These are phyloP conservation scores for Drosophila subobscura DNA, from an alignment of 1,140 invertebrate genomes.

Conservation along the genomic window DNA sequence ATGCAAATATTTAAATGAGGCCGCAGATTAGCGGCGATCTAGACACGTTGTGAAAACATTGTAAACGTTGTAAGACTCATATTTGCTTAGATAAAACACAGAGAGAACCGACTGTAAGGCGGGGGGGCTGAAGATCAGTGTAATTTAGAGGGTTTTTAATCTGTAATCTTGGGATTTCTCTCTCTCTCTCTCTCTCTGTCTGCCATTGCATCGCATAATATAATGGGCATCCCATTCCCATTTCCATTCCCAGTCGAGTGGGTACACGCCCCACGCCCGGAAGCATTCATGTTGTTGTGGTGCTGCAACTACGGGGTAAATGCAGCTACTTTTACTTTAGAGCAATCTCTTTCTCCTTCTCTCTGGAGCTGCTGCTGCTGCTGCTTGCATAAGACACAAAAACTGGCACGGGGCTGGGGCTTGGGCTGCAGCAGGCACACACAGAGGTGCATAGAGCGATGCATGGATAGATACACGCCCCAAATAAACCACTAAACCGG, in stretches of 20 bases:
- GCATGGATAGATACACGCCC: slow-evolving; percentile 45
- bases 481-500: slow-evolving; percentile 54
- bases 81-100: slow-evolving; percentile 30
- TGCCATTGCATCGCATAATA: slow-evolving; percentile 1
- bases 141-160: neutral
- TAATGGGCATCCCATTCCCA: slow-evolving; percentile 24
- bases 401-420: slow-evolving; percentile 10
- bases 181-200: too few relatives aligned
- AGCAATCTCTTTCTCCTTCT: slow-evolving; percentile 28
- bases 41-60: slow-evolving; percentile 5
- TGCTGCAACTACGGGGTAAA: slow-evolving; percentile 51
- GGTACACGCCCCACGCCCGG: slow-evolving; percentile 51
- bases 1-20: slow-evolving; percentile 68
- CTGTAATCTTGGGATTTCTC: slow-evolving; percentile 10
- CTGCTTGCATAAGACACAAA: slow-evolving; percentile 39
- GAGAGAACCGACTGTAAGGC: neutral
- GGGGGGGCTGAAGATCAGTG: too few relatives aligned
- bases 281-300: slow-evolving; percentile 50
- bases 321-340: slow-evolving; percentile 69
- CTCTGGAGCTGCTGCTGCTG: neutral
- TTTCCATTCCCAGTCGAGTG: slow-evolving; percentile 16
- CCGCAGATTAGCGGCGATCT: slow-evolving; percentile 47
- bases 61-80: slow-evolving; percentile 10
- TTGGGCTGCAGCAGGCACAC: slow-evolving; percentile 7
- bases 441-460: slow-evolving; percentile 12